Evolutionary conservation across 2,113 vertebrate species (phyloP).

Genomic region (Leuciscus idus): DNA sequence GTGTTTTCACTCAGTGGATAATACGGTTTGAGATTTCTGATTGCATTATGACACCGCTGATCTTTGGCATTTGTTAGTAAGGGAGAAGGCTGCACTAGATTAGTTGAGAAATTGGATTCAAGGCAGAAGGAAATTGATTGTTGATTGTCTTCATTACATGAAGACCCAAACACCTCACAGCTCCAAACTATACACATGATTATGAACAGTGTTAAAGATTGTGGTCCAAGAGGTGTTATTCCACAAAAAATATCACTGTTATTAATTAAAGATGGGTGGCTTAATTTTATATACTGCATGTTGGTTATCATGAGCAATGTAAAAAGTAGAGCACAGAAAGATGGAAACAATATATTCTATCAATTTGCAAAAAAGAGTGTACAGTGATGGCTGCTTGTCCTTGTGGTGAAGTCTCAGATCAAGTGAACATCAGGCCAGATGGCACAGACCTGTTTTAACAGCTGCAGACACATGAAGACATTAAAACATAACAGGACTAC

Average conservation of each 20-base stretch:
- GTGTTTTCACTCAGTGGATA: conserved; percentile 13
- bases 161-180: not conserved
- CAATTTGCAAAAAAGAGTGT: not conserved
- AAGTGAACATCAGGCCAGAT: conserved; percentile 43
- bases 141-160: conserved; percentile 19
- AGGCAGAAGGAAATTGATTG: conserved; percentile 33
- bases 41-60: conserved; percentile 31
- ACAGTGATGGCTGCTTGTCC: not conserved
- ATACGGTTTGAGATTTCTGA: conserved; percentile 29
- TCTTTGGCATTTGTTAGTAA: conserved; percentile 44
- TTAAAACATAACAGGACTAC: conserved; percentile 47
- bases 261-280: not conserved
- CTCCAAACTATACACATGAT: conserved; percentile 9
- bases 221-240: too few species aligned
- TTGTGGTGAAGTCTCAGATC: conserved; percentile 29
- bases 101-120: conserved; percentile 48
- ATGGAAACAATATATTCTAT: not conserved
- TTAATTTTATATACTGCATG: not conserved
- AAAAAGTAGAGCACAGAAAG: not conserved
- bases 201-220: not conserved
- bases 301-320: not conserved
- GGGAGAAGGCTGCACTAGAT: conserved; percentile 1
- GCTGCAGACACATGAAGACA: conserved; percentile 32
- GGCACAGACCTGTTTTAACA: conserved; percentile 52
- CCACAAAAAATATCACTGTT: not conserved